Evolutionary conservation across 2,888 invertebrate genomes (phyloP).

Genomic region (Tortrix viridana): DNA sequence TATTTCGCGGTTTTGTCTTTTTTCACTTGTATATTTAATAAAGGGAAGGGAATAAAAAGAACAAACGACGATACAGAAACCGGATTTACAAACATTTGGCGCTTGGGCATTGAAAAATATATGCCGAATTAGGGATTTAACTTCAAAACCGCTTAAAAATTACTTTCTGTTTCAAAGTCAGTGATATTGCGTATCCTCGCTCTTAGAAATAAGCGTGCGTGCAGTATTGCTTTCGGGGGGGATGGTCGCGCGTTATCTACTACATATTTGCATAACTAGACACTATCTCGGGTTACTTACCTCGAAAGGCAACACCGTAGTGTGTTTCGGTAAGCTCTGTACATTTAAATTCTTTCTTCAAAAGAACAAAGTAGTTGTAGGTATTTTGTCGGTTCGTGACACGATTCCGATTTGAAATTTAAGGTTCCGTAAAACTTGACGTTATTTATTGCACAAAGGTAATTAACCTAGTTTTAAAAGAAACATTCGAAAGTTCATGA

Average conservation of each 20-base stretch:
- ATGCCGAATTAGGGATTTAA: too few species aligned
- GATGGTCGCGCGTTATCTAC: constrained; percentile 31
- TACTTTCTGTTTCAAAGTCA: background rate
- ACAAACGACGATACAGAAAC: too few species aligned
- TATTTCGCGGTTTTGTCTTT: too few species aligned
- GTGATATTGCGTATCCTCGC: background rate
- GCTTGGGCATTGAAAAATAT: too few species aligned
- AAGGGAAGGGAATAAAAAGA: too few species aligned
- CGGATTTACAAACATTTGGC: too few species aligned
- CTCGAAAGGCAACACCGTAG: constrained; percentile 28
- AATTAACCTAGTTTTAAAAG: constrained; percentile 32
- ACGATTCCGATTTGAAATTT: constrained; percentile 30
- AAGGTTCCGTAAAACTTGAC: constrained; percentile 30
- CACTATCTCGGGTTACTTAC: constrained; percentile 35
- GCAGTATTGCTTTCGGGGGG: constrained; percentile 22
- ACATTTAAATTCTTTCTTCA: constrained; percentile 10
- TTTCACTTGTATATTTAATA: too few species aligned
- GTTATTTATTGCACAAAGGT: constrained; percentile 25
- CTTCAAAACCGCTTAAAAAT: too few species aligned
- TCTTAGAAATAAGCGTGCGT: constrained; percentile 18
- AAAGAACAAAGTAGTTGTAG: constrained; percentile 12
- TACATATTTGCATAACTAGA: constrained; percentile 39
- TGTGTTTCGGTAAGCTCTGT: constrained; percentile 23
- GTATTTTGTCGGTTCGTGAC: constrained; percentile 26
- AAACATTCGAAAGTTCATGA: constrained; percentile 15